Percentiles rank a stretch among this genome's conserved stretches.
Conservation (phyloP, 1,140 invertebrate species). For the Zaprionus nigranus region DNA sequence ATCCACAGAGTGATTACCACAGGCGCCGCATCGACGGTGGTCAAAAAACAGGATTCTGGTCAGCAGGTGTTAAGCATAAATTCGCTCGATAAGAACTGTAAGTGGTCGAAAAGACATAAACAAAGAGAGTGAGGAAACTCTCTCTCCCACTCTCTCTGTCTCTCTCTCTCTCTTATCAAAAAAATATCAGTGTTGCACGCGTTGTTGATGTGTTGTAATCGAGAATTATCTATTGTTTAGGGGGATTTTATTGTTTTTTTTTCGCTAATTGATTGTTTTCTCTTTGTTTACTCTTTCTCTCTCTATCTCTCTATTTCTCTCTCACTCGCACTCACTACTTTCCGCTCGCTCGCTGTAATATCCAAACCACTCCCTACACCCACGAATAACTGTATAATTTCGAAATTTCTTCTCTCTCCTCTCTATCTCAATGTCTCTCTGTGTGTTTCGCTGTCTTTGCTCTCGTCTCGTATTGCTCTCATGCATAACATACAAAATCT, state of each 20-base stretch:
- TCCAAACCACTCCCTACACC: neutral
- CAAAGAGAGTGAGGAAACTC: neutral
- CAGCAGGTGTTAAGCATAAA: constrained; percentile 83
- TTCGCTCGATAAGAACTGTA: constrained; percentile 84
- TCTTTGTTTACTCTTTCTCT: constrained; percentile 64
- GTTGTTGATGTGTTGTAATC: constrained; percentile 70
- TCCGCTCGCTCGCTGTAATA: constrained; percentile 66
- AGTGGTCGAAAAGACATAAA: constrained; percentile 49
- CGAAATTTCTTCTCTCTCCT: constrained; percentile 32
- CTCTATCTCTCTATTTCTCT: constrained; percentile 50
- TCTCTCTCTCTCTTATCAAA: constrained; percentile 1
- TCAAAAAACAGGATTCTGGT: constrained; percentile 80
- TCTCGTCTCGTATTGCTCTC: constrained; percentile 46
- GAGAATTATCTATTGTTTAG: constrained; percentile 48
- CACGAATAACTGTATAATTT: constrained; percentile 31
- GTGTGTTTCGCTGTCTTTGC: constrained; percentile 8
- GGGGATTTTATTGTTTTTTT: constrained; percentile 54
- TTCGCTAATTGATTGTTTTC: constrained; percentile 75
- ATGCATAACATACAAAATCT: constrained; percentile 22
- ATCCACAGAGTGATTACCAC: constrained; percentile 78
- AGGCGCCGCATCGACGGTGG: constrained; percentile 71
- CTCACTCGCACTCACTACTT: constrained; percentile 43
- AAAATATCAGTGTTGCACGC: constrained; percentile 71
- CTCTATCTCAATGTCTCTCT: constrained; percentile 30
- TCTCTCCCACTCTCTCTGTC: constrained; percentile 15